phyloP scores from a whole-genome alignment of 2,113 vertebrate genomes.

The Psittacula cyanocephala region DNA sequence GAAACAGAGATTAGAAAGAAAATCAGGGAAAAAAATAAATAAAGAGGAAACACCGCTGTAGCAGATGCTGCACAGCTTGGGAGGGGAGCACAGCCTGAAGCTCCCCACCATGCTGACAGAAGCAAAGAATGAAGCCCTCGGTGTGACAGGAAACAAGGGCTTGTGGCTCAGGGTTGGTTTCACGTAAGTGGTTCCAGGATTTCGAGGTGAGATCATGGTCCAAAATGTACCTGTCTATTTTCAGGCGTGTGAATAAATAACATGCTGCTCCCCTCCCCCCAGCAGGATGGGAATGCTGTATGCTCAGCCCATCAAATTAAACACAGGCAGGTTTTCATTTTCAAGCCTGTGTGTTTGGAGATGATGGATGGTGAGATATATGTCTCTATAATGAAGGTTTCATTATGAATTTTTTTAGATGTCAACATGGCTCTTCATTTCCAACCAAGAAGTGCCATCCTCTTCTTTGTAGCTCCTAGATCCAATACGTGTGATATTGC shows the following conservation, averaged over 20 bases:
- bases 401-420: conserved; percentile 33
- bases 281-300: not conserved
- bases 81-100: conserved; percentile 1
- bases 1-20: conserved; percentile 80
- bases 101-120: conserved; percentile 41
- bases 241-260: not conserved
- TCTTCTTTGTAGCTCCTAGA: not conserved
- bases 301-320: conserved; percentile 13
- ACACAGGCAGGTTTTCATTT: conserved; percentile 51
- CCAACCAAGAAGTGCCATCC: conserved; percentile 16
- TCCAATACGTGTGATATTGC: not conserved
- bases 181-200: not conserved
- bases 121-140: conserved; percentile 45
- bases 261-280: not conserved
- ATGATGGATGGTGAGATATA: conserved; percentile 65
- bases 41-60: conserved; percentile 62
- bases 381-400: conserved; percentile 65
- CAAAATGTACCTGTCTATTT: conserved; percentile 27
- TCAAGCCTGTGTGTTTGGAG: conserved; percentile 35
- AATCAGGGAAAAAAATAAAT: conserved; percentile 67
- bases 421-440: conserved; percentile 45
- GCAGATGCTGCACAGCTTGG: conserved; percentile 76
- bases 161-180: not conserved
- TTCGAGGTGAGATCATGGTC: not conserved
- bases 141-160: not conserved